A percentile compares a stretch with the other conserved stretches of the same genome.
Evolutionary conservation across 2,888 invertebrate species (phyloP).

Genomic region (Ditylenchus weischeri): DNA sequence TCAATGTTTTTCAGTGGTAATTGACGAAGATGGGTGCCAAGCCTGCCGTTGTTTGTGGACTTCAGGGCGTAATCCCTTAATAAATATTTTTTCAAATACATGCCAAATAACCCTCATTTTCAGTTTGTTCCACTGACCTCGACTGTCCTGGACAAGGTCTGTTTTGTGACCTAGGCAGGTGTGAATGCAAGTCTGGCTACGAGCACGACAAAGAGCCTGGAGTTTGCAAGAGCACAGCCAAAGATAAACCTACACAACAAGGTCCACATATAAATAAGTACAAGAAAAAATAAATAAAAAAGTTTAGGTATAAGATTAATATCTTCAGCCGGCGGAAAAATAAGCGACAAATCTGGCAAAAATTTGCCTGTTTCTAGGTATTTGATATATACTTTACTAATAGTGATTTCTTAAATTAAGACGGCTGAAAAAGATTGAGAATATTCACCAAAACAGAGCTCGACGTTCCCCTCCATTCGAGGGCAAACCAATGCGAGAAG

Average conservation of each 20-base stretch:
- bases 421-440: neutral
- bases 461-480: neutral
- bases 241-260: too few relatives aligned
- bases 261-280: too few relatives aligned
- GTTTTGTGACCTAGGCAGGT: slow-evolving; percentile 52
- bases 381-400: neutral
- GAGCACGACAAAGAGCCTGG: slow-evolving; percentile 19
- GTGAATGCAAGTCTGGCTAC: slow-evolving; percentile 47
- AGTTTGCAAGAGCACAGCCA: neutral
- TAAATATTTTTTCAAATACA: too few relatives aligned
- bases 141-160: slow-evolving; percentile 48
- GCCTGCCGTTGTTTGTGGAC: slow-evolving; percentile 54
- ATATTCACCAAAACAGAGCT: neutral
- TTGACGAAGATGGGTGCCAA: slow-evolving; percentile 53
- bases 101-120: slow-evolving; percentile 17
- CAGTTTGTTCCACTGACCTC: slow-evolving; percentile 43
- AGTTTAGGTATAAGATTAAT: neutral
- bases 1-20: slow-evolving; percentile 3
- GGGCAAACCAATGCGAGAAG: slow-evolving; percentile 41
- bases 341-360: slow-evolving; percentile 2
- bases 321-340: neutral
- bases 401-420: neutral
- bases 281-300: too few relatives aligned
- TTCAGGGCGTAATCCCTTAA: slow-evolving; percentile 31
- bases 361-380: neutral